Base-by-base conservation (phyloP, 2,797 vertebrate genomes). In the Microctenopoma stevenorrisi region DNA sequence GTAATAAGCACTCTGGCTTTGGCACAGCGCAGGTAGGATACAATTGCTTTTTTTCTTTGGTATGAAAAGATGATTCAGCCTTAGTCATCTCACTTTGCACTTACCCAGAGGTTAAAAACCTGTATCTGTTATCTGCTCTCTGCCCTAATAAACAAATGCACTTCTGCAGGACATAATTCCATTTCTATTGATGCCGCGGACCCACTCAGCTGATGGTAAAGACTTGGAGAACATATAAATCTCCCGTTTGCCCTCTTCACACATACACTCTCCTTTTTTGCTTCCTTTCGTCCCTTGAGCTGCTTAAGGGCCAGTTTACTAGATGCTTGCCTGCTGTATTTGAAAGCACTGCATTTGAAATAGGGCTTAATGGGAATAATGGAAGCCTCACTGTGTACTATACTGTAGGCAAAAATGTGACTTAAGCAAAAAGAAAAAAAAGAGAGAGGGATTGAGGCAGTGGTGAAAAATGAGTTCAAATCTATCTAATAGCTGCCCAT, bases 101-200 rank as follows among this genome's bases (percentile, higher is more conserved):
- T 88, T 81, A 83, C 77, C 72, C 44, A 11, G 78, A 88, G 88
- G 89, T 88, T 91, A 88, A 90, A 89, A 91, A 90, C 82, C 84
- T 78, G 44, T 84, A 85, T 86, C 74, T 72, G 64, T 76, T 76
- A 82, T 87, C 86, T 88, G 72, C 85, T 86, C 78, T 59, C 46
- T 53, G 72, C 65, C 76, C 84, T 90, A 90, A 89, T 92, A 88
- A 90, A 90, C 70, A 73, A 87, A 72, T 82, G 84, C 81, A 88
- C 90, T 88, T 88, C 87, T 86, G 80, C 33, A 35, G 77, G 82
- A 74, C 67, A 68, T 90, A 90, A 92, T 91, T 91, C 80, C 67
- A 90, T 92, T 93, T 90, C 74, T 89, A 91, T 89, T 81, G 91
- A 93, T 79, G 84, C 71, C 46, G 71, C 9, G 68, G 81, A 82